Base-by-base conservation (phyloP, 2,888 invertebrate genomes). In the Dyspetes luteomarginatus region DNA sequence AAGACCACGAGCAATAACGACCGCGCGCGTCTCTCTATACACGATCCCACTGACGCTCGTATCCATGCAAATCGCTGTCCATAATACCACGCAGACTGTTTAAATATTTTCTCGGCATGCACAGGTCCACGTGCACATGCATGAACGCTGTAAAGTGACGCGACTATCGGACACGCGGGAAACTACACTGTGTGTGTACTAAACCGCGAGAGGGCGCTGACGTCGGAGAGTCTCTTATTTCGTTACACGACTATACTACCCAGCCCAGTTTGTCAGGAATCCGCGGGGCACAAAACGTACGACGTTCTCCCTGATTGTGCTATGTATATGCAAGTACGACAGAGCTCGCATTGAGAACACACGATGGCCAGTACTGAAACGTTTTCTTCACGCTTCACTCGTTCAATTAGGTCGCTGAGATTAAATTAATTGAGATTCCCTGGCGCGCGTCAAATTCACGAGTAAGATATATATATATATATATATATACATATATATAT, bases 1-100 rank as follows among this genome's bases (percentile, higher is more conserved):
- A 89, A 89, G 84, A 81, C 84, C 68, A 79, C 77, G 77, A 72
- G 74, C 73, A 71, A 81, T 77, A 82, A 78, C 78, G 79, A 82
- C 69, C 69, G 68, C 50, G 76, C 26, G 60, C 60, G 60, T 56
- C 30, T 28, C 4, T 26, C 60, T 71, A 5, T 58, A 26, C 26
- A 45, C 55, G 50, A 56, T 56, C 43, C 56, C 36, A 50, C 24
- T 60, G 30, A 41, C 45, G 65, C 72, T 30, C 52, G 48, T 56
- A 45, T n/a, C 30, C 24, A 12, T 24, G 45, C 26, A 15, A 50
- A 68, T 77, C 68, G 56, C n/a, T 24, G 55, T 22, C 55, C 43
- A 17, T 50, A 30, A 36, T 36, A 36, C 36, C 55, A 28, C 76
- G 65, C 58, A 7, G 81, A 82, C 79, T 80, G 78, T 85, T 84